phyloP scores from a whole-genome alignment of 1,140 invertebrate genomes.

The Penaeus chinensis region DNA sequence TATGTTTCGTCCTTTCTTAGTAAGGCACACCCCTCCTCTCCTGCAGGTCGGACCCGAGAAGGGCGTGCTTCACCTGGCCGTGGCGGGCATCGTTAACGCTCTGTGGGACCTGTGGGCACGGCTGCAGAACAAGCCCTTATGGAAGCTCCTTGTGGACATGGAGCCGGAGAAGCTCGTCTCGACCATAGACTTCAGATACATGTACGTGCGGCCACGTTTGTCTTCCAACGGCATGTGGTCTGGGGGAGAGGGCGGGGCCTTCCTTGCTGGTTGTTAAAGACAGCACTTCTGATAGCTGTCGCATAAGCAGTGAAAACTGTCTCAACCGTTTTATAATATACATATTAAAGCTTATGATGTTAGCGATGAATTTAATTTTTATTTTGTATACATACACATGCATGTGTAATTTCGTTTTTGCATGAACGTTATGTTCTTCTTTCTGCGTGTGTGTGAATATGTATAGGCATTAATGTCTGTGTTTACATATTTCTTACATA shows the following conservation, averaged over 20 bases:
- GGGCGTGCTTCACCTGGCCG: slow-evolving; percentile 88
- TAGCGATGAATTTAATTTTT: too few relatives aligned
- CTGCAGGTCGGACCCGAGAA: slow-evolving; percentile 84
- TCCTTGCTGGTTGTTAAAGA: background rate
- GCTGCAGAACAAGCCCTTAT: slow-evolving; percentile 85
- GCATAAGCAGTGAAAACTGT: too few relatives aligned
- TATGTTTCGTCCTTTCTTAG: background rate
- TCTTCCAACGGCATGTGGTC: too few relatives aligned
- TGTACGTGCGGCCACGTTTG: slow-evolving; percentile 70
- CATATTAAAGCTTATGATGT: too few relatives aligned
- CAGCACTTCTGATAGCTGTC: too few relatives aligned
- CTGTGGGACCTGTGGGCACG: slow-evolving; percentile 93
- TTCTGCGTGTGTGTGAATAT: too few relatives aligned
- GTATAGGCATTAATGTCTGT: too few relatives aligned
- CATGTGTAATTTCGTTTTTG: too few relatives aligned
- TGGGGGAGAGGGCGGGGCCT: background rate
- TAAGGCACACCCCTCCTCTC: background rate
- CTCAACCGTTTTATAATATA: too few relatives aligned
- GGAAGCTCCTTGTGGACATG: slow-evolving; percentile 86
- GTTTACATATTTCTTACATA: too few relatives aligned
- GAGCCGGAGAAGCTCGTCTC: slow-evolving; percentile 84
- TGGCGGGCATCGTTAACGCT: slow-evolving; percentile 88
- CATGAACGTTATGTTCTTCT: too few relatives aligned
- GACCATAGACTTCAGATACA: slow-evolving; percentile 87
- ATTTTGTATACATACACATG: too few relatives aligned